Conservation (phyloP, 2,797 vertebrate species). For the Garrulus glandarius region DNA sequence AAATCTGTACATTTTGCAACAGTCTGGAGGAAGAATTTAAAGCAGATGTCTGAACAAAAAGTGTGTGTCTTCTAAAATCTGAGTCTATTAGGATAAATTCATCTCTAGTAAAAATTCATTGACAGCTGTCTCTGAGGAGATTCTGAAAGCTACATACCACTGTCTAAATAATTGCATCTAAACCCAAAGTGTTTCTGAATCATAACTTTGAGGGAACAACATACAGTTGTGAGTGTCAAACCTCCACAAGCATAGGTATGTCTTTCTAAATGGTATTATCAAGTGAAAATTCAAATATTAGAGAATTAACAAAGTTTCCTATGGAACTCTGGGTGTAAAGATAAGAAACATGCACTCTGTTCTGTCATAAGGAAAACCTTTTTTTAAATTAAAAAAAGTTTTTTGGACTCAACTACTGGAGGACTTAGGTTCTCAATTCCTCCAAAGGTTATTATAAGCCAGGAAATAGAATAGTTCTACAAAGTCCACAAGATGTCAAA, state of each 20-base stretch:
- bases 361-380: background rate
- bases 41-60: background rate
- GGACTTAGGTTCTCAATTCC: background rate
- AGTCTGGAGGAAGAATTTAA: background rate
- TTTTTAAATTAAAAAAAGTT: background rate
- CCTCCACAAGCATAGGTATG: background rate
- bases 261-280: background rate
- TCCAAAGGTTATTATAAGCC: background rate
- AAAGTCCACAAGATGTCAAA: background rate
- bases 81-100: background rate
- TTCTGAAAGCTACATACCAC: background rate
- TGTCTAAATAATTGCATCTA: background rate
- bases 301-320: background rate
- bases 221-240: background rate
- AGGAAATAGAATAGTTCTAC: background rate
- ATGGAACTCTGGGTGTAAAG: background rate
- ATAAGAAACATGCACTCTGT: background rate
- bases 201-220: background rate
- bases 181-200: background rate
- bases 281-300: background rate
- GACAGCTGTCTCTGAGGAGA: background rate
- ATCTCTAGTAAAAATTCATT: background rate
- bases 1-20: background rate
- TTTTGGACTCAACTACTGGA: background rate
- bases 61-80: background rate